Evolutionary conservation across 2,113 vertebrate species (phyloP), one percentile per base, ranked within the genome.

Genomic region (Vimba vimba): DNA sequence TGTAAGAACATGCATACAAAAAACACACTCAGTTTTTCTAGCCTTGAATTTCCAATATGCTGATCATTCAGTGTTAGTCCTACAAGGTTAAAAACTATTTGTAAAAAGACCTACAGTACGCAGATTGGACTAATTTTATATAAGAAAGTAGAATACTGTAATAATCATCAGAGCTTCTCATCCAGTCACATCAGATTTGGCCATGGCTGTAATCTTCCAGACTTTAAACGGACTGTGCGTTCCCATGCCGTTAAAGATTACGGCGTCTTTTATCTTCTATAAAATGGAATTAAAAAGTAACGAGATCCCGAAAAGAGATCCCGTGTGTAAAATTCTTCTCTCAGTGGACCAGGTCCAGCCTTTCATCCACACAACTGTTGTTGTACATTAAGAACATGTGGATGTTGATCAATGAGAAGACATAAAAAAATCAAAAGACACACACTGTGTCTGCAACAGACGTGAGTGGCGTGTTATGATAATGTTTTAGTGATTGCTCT

Each of bases 211-310:
- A 43, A 73, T 73, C 36, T 73, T 73, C 36, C 21, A 73, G 21
- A 23, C 36, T 73, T 43, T 43, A 73, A 73, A 73, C 36, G 4
- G 36, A 73, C 36, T 73, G 69, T 43, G 11, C 36, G 36, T 43
- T 73, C 36, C 36, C 36, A 21, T n/a, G 69, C 10, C 69, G 4
- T 73, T 39, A 43, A 73, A 73, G 69, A 43, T 73, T 43, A 73
- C 21, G 1, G 21, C 4, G 21, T 73, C 69, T 73, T 73, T 43
- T 73, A 73, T 73, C 69, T 73, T 73, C 69, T 73, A n/a, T 73
- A 43, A 73, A 73, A 39, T 43, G 9, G 10, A 21, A 23, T 43
- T 21, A 71, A 71, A 71, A 71, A n/a, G 9, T 43, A 71, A 71
- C 4, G 1, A 71, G 36, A 69, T 5, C 17, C 52, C 52, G 17